phyloP scores from a whole-genome alignment of 2,888 invertebrate species.

The Apodemia duryi region DNA sequence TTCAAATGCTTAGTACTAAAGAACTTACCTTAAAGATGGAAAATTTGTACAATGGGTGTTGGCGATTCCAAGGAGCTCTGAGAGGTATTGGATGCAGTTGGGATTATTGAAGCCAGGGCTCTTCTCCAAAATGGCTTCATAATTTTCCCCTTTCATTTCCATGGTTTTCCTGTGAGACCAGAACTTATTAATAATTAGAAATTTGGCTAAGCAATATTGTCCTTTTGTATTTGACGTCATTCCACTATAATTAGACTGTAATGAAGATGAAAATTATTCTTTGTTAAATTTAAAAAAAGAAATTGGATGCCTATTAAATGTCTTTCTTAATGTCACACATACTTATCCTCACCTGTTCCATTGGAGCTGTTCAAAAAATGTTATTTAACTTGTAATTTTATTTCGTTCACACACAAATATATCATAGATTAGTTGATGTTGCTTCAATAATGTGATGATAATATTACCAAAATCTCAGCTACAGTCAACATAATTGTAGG shows the following conservation, averaged over 20 bases:
- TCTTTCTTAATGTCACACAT: conserved; percentile 64
- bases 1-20: too few species aligned
- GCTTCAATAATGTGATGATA: conserved; percentile 72
- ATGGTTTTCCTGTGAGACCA: conserved; percentile 83
- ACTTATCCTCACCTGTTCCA: conserved; percentile 77
- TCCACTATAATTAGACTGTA: conserved; percentile 41
- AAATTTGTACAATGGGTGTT: conserved; percentile 85
- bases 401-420: conserved; percentile 74
- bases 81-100: conserved; percentile 90
- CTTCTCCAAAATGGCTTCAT: conserved; percentile 89
- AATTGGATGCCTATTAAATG: conserved; percentile 47
- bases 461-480: conserved; percentile 70
- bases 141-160: conserved; percentile 88
- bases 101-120: conserved; percentile 94
- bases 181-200: conserved; percentile 34
- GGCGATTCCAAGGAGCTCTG: conserved; percentile 85
- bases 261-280: conserved; percentile 46
- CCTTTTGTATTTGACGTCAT: conserved; percentile 47
- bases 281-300: conserved; percentile 37
- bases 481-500: conserved; percentile 58
- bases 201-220: conserved; percentile 29
- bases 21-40: conserved; percentile 81
- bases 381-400: conserved; percentile 69
- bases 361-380: conserved; percentile 77
- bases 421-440: conserved; percentile 70